Evolutionary conservation across 2,113 vertebrate genomes (phyloP), one percentile per base, ranked within the genome.

Genomic region (Turnix velox): DNA sequence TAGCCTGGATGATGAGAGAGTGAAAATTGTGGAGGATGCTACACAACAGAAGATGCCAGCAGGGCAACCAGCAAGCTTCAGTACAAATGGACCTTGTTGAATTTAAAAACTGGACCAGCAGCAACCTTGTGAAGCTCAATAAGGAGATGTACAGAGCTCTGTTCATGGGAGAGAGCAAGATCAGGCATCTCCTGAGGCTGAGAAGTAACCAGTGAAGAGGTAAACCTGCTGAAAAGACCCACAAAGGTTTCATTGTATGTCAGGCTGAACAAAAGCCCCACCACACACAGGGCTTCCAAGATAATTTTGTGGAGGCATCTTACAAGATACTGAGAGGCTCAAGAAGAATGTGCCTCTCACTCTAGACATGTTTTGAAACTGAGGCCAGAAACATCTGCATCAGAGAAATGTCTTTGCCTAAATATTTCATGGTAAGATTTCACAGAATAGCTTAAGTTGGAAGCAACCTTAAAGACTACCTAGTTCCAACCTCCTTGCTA

Each of bases 181-280:
- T 17, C 33, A 67, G 52, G 58, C 52, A 49, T 9, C 18, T 77
- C 46, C 16, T 12, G 43, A 35, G 74, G 46, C 68, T 51, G 37
- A 46, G 54, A 28, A 46, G 15, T 43, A 35, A 25, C 31, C 49
- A 25, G 52, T 5, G 25, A 16, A 45, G 63, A 2, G 0, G 52
- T 48, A 62, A 39, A 33, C 31, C 20, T 14, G 43, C 31, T 0
- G 0, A n/a, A 30, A 57, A 18, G 27, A 59, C 30, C 13, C 33
- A 55, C n/a, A 40, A 22, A 27, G 8, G 3, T 2, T 18, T 17
- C 16, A 12, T 35, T 2, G 30, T 17, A 5, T 33, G 45, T n/a
- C 30, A 39, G 62, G 51, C 30, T 66, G 51, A 51, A 46, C 17
- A 9, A 0, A 0, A 19, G 25, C 6, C 3, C 6, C 13, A n/a